A percentile compares a stretch with the other conserved stretches of the same genome.
phyloP scores from a whole-genome alignment of 2,797 vertebrate species.

The Rhynchotus rufescens region DNA sequence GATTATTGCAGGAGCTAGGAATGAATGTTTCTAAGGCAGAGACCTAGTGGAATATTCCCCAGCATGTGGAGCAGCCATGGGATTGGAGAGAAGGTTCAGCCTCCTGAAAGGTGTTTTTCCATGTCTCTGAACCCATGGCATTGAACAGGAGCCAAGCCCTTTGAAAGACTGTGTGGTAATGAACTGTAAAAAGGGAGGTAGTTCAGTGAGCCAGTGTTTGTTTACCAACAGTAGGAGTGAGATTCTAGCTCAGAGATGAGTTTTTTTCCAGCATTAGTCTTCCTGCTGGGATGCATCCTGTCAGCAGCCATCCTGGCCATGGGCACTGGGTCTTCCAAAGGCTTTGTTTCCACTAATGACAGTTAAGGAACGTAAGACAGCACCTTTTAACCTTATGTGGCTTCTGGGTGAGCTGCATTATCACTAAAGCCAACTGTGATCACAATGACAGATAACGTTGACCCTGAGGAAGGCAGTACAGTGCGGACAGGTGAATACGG shows the following conservation, averaged over 20 bases:
- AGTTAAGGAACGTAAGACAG: background rate
- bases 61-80: background rate
- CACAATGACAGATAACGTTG: background rate
- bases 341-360: background rate
- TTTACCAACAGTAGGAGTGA: slow-evolving; percentile 40
- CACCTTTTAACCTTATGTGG: background rate
- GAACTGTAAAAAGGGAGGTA: background rate
- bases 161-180: background rate
- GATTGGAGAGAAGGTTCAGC: background rate
- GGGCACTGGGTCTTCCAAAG: background rate
- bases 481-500: background rate
- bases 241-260: slow-evolving; percentile 33
- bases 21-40: background rate
- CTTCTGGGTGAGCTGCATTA: background rate
- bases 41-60: background rate
- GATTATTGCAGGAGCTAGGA: background rate
- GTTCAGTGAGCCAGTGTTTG: background rate
- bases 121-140: slow-evolving; percentile 6
- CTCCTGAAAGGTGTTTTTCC: slow-evolving; percentile 21
- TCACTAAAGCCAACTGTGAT: background rate
- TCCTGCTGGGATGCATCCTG: slow-evolving; percentile 44
- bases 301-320: slow-evolving; percentile 24
- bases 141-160: slow-evolving; percentile 19
- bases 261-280: background rate
- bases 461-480: background rate